Evolutionary conservation across 2,888 invertebrate species (phyloP).

Genomic region (Cryptus viduatorius): DNA sequence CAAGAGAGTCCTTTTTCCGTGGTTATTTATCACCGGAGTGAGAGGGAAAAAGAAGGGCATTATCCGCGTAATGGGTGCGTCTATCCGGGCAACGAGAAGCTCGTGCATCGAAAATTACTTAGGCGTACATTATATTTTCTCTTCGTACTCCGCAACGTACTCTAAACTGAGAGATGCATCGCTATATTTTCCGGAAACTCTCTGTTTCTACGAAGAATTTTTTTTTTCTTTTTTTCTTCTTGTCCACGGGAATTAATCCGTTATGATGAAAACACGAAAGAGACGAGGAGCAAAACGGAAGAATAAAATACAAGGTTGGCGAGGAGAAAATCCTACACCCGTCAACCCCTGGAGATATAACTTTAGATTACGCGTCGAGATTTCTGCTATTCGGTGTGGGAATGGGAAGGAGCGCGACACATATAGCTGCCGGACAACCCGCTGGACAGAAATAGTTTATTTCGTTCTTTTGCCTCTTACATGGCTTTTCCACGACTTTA

Average conservation of each 20-base stretch:
- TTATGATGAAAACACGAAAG: slow-evolving; percentile 32
- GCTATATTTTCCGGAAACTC: slow-evolving; percentile 35
- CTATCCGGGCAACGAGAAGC: slow-evolving; percentile 16
- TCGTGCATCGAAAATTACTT: slow-evolving; percentile 59
- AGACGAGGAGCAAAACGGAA: slow-evolving; percentile 8
- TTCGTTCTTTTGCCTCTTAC: slow-evolving; percentile 21
- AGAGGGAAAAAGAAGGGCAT: slow-evolving; percentile 15
- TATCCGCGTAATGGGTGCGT: slow-evolving; percentile 42
- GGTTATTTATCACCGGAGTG: slow-evolving; percentile 40
- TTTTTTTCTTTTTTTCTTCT: slow-evolving; percentile 17
- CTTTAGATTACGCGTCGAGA: slow-evolving; percentile 69
- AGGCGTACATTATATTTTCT: slow-evolving; percentile 48
- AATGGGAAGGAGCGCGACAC: not conserved
- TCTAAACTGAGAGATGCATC: slow-evolving; percentile 17
- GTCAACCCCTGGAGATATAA: slow-evolving; percentile 67
- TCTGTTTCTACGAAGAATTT: slow-evolving; percentile 13
- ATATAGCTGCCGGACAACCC: slow-evolving; percentile 40
- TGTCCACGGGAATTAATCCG: slow-evolving; percentile 44
- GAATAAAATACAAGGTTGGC: slow-evolving; percentile 64
- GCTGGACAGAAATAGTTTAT: slow-evolving; percentile 38
- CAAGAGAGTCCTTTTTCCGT: slow-evolving; percentile 23
- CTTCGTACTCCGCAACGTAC: slow-evolving; percentile 27
- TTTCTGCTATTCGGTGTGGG: slow-evolving; percentile 45
- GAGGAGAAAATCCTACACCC: slow-evolving; percentile 65
- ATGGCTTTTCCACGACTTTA: slow-evolving; percentile 17